Percentiles rank a stretch among this genome's conserved stretches.
Evolutionary conservation across 1,140 invertebrate genomes (phyloP).

Genomic region (Anastrepha ludens): DNA sequence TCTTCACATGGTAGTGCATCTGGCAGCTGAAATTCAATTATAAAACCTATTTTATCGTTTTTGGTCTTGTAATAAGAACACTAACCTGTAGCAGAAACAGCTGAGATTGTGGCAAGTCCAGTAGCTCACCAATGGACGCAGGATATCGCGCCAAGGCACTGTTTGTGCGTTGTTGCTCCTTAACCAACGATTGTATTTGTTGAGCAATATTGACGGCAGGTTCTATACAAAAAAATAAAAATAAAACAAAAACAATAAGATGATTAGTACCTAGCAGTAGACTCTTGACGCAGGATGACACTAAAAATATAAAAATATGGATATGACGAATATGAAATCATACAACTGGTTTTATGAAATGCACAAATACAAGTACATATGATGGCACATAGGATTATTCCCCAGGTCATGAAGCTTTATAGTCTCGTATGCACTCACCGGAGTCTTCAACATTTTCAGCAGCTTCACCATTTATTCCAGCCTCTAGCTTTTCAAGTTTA

Average conservation of each 20-base stretch:
- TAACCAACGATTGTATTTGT: conserved; percentile 62
- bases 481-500: conserved; percentile 58
- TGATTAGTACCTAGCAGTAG: no score
- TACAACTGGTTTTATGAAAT: not conserved
- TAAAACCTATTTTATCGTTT: not conserved
- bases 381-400: not conserved
- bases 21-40: conserved; percentile 71
- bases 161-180: conserved; percentile 60
- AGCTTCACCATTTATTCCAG: conserved; percentile 7
- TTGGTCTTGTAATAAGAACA: not conserved
- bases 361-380: not conserved
- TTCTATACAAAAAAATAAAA: conserved; percentile 21
- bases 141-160: conserved; percentile 65
- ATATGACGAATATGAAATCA: not conserved
- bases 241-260: no score
- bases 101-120: conserved; percentile 62
- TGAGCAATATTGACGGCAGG: conserved; percentile 62
- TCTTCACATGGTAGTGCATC: conserved; percentile 75
- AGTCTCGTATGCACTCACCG: not conserved
- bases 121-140: conserved; percentile 62
- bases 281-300: not conserved
- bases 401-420: not conserved
- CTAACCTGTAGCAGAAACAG: conserved; percentile 68
- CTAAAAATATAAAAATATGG: not conserved
- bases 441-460: conserved; percentile 9